A percentile compares a stretch with the other conserved stretches of the same genome.
These are phyloP conservation scores for Microtus californicus DNA, from an alignment of 2,797 vertebrate genomes.

Conservation along the genomic window DNA sequence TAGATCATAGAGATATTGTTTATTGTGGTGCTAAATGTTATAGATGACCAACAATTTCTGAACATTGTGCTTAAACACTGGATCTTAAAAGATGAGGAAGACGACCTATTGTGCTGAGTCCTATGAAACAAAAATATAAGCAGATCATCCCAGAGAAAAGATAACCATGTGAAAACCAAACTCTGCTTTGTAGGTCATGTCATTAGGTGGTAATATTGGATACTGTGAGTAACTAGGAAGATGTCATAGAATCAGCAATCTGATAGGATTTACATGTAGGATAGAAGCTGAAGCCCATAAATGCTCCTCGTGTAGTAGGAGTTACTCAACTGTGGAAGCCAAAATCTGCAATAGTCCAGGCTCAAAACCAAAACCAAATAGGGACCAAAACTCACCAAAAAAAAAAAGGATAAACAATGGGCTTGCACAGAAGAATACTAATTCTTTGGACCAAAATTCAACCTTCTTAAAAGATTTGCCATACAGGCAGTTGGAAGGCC, in stretches of 20 bases:
- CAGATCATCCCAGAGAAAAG: conserved; percentile 28
- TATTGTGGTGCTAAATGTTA: neutral
- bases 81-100: conserved; percentile 6
- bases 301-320: neutral
- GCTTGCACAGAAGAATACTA: neutral
- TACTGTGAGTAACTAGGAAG: conserved; percentile 36
- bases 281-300: conserved; percentile 10
- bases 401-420: neutral
- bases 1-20: neutral
- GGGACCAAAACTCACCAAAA: neutral
- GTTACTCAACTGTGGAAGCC: neutral
- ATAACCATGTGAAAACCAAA: neutral
- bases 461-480: neutral
- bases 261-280: conserved; percentile 8
- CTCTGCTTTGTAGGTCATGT: neutral
- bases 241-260: neutral
- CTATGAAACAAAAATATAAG: conserved; percentile 23
- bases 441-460: neutral
- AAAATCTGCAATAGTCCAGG: neutral
- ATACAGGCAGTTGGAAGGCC: neutral
- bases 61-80: neutral
- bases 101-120: neutral
- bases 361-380: neutral
- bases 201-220: neutral
- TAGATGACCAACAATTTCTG: neutral